A percentile compares a stretch with the other conserved stretches of the same genome.
Conservation (phyloP, 2,888 invertebrate species). For the Drosophila colorata region DNA sequence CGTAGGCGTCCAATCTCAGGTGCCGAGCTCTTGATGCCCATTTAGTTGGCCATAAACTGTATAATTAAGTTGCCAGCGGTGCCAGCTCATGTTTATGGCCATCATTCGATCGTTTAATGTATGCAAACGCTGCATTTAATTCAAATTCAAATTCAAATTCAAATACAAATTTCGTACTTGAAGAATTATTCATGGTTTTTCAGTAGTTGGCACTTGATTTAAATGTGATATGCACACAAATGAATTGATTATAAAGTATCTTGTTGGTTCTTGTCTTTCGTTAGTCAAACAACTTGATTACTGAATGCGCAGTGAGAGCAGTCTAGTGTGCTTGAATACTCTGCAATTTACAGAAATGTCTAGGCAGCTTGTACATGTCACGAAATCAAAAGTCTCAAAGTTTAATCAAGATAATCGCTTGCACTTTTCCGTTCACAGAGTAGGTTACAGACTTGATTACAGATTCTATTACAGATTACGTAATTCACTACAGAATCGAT, state of each 20-base stretch:
- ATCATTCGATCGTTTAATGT: conserved; percentile 29
- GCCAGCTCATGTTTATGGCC: conserved; percentile 23
- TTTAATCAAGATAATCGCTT: no score
- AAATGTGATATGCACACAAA: conserved; percentile 62
- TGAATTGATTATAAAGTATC: conserved; percentile 51
- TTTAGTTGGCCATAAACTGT: conserved; percentile 6
- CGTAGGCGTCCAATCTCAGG: conserved; percentile 29
- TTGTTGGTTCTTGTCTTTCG: conserved; percentile 9
- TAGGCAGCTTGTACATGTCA: background rate
- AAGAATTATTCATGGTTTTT: conserved; percentile 20
- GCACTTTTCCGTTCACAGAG: no score
- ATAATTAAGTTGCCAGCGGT: conserved; percentile 27
- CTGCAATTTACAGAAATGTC: conserved; percentile 1
- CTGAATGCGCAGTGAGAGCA: background rate
- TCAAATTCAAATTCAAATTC: conserved; percentile 20
- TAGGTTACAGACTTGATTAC: no score
- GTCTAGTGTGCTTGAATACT: background rate
- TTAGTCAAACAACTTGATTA: conserved; percentile 23
- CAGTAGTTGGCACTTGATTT: conserved; percentile 48
- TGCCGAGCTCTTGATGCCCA: conserved; percentile 1
- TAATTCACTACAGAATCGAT: no score
- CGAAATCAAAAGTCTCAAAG: no score
- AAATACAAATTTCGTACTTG: conserved; percentile 30
- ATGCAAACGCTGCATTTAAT: conserved; percentile 47
- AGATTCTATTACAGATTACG: no score